phyloP scores from a whole-genome alignment of 2,888 invertebrate species.

The Euzetes globulus region DNA sequence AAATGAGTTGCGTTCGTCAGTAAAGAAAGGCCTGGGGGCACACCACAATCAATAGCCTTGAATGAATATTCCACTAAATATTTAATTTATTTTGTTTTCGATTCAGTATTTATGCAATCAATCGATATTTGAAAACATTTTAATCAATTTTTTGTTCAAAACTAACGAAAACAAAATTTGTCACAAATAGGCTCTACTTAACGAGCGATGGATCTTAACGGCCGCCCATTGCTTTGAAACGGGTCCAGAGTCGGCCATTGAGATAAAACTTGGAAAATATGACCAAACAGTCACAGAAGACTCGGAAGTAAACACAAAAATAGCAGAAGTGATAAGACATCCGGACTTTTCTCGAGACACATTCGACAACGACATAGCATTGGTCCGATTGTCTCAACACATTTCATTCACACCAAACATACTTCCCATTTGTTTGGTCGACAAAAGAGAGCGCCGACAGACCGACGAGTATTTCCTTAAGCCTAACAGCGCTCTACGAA shows the following conservation, averaged over 20 bases:
- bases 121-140: background rate
- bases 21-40: too few relatives aligned
- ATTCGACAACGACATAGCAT: slow-evolving; percentile 44
- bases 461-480: slow-evolving; percentile 18
- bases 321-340: slow-evolving; percentile 41
- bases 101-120: background rate
- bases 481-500: slow-evolving; percentile 10
- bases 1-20: too few relatives aligned
- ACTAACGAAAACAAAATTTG: background rate
- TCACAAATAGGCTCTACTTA: slow-evolving; percentile 41
- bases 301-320: slow-evolving; percentile 40
- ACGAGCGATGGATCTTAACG: slow-evolving; percentile 43
- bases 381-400: slow-evolving; percentile 40
- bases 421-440: slow-evolving; percentile 42
- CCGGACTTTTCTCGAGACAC: slow-evolving; percentile 42
- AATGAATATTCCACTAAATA: too few relatives aligned
- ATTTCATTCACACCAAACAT: slow-evolving; percentile 42
- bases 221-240: slow-evolving; percentile 44
- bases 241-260: slow-evolving; percentile 36
- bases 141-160: background rate
- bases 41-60: too few relatives aligned
- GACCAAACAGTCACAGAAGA: slow-evolving; percentile 41
- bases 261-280: slow-evolving; percentile 43
- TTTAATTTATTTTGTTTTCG: too few relatives aligned
- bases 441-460: background rate